Base-by-base conservation (phyloP, 2,113 vertebrate genomes). In the Gambusia affinis region DNA sequence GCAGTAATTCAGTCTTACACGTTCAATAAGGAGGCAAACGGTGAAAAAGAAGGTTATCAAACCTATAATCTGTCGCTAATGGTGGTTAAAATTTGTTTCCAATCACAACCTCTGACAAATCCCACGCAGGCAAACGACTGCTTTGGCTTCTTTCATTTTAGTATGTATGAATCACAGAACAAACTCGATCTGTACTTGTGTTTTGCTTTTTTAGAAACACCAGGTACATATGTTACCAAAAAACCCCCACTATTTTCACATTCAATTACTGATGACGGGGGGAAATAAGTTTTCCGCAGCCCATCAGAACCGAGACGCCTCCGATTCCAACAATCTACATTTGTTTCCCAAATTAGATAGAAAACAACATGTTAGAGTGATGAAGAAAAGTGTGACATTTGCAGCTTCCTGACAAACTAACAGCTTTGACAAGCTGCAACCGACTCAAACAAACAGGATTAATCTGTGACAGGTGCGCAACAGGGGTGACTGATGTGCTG, bases 401-500 rank as follows among this genome's bases (percentile, higher is more conserved):
- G 27, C 65, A 29, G 44, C n/a, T 42, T 4, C 64, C 60, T 1
- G 5, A 70, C 60, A 47, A 63, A 71, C 33, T 67, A 17, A 67
- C 24, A 37, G 57, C 54, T 57, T 19, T 35, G 57, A 65, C 31
- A 31, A 69, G 29, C 31, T 39, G 60, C 27, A 44, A 15, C 2
- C 47, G 60, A 67, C 57, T 62, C 67, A 70, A 70, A 78, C 37
- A 68, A 61, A 31, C 5, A 17, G 39, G 62, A 42, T 17, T 70
- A 75, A 64, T 77, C 47, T 37, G 12, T 39, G 65, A 67, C 72
- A 51, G 60, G 37, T 12, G 24, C 22, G 8, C 51, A 57, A 24
- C 51, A 57, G 51, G 51, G 51, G 22, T 60, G 75, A 77, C 28
- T 60, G 73, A 70, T 66, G 63, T 42, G 61, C n/a, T 67, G 24